Evolutionary conservation across 2,888 invertebrate genomes (phyloP).

Genomic region (Melolontha melolontha): DNA sequence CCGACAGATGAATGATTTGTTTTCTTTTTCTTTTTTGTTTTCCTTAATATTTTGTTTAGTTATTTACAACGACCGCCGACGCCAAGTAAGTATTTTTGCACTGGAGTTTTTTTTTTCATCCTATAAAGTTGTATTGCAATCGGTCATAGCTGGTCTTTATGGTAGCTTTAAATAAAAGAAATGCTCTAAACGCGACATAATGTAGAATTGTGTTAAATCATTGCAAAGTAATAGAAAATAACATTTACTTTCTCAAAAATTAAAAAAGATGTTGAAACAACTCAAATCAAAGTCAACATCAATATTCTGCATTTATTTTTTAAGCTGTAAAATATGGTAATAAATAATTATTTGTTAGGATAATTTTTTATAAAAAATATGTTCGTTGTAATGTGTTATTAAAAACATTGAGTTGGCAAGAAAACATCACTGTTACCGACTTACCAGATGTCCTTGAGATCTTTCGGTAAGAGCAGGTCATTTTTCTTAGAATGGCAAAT

Average conservation of each 20-base stretch:
- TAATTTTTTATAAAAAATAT: neutral
- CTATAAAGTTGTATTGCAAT: too few relatives aligned
- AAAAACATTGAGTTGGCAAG: neutral
- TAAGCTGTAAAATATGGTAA: too few relatives aligned
- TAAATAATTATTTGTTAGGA: too few relatives aligned
- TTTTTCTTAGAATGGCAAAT: constrained; percentile 22
- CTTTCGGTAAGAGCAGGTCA: constrained; percentile 23
- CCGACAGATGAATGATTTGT: constrained; percentile 22
- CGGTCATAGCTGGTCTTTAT: too few relatives aligned
- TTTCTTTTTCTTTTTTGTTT: constrained; percentile 27
- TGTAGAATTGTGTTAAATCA: too few relatives aligned
- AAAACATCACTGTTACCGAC: constrained; percentile 9
- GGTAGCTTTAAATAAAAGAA: too few relatives aligned
- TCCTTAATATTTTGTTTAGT: constrained; percentile 43
- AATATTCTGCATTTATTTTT: too few relatives aligned
- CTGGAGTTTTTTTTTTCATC: neutral
- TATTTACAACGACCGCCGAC: constrained; percentile 49
- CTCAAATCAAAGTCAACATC: too few relatives aligned
- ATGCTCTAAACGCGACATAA: too few relatives aligned
- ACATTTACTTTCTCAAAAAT: too few relatives aligned
- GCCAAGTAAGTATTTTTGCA: constrained; percentile 51
- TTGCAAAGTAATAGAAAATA: too few relatives aligned
- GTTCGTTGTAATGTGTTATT: neutral
- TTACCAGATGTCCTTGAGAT: constrained; percentile 31
- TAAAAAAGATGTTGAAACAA: too few relatives aligned